Evolutionary conservation across 2,113 vertebrate genomes (phyloP), one percentile per base, ranked within the genome.

Genomic region (Petroica traversi): DNA sequence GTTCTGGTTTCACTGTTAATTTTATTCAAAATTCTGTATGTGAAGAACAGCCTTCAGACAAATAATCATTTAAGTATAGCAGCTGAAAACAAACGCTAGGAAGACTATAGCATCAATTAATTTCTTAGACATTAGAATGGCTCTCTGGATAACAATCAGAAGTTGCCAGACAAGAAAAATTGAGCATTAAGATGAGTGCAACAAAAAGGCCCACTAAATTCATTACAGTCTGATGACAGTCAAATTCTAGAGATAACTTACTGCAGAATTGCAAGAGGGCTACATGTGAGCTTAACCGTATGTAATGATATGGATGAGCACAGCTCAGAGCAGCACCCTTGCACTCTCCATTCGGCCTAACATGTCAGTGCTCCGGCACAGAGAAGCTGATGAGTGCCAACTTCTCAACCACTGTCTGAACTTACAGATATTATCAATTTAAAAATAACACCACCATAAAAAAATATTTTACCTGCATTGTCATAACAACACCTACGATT

Each of bases 141-240:
- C 43, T 88, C 78, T 92, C 85, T 77, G 59, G 81, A 66, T 74
- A 92, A 62, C 67, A 79, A 90, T 90, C 82, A 91, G 58, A 68
- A 76, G 71, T 58, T 91, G 45, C 23, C 81, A 76, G 68, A 40
- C 25, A 92, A 73, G 49, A 92, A 92, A 93, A 89, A 69, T 55
- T 1, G 14, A 78, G 78, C 29, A 11, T 33, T n/a, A 71, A 74
- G 51, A 85, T 17, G 43, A 83, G 29, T 24, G 29, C 18, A 79
- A 72, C 45, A 86, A 52, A 73, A 94, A 88, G 12, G 7, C 26
- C 17, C 58, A 20, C 19, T 76, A 73, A 68, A 87, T 91, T 79
- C 63, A 62, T 48, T 46, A 43, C 36, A 85, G 45, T 12, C 29
- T 85, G 54, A 29, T 38, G 80, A 69, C 61, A 80, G 46, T 6